A percentile compares a stretch with the other conserved stretches of the same genome.
Evolutionary conservation across 2,888 invertebrate species (phyloP).

Genomic region (Idaea straminata): DNA sequence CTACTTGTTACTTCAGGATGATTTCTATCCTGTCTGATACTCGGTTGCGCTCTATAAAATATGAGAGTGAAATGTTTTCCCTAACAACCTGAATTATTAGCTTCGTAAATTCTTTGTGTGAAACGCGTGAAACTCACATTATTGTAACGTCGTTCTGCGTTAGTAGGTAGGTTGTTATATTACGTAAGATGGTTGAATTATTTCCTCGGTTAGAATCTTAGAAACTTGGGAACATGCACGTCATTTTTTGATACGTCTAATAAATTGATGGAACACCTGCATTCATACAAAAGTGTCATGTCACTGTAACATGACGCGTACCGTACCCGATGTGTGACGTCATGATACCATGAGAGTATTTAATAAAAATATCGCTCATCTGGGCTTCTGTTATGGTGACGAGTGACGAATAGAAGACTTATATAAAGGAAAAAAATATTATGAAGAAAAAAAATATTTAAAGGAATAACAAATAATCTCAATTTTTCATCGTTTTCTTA

Average conservation of each 20-base stretch:
- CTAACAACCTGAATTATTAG: neutral
- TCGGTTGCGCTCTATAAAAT: neutral
- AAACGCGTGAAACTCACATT: neutral
- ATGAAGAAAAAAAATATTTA: too few species aligned
- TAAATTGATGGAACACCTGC: too few species aligned
- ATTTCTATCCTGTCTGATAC: neutral
- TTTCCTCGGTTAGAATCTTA: neutral
- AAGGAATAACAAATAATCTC: too few species aligned
- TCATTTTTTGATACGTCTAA: neutral
- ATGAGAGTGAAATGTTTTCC: neutral
- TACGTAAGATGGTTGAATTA: neutral
- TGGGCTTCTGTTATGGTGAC: too few species aligned
- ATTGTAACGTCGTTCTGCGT: neutral
- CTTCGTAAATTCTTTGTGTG: neutral
- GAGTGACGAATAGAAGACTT: too few species aligned
- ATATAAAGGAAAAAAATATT: too few species aligned
- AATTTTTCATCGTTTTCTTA: too few species aligned
- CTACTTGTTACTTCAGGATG: neutral
- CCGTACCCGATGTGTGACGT: too few species aligned
- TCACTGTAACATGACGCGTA: too few species aligned
- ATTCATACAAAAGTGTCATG: too few species aligned
- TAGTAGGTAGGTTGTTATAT: neutral
- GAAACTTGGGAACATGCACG: neutral
- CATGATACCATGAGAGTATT: too few species aligned
- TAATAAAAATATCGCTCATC: too few species aligned